Evolutionary conservation across 92 coral and sea anemone species (phyloP).

Genomic region (Isaurus tuberculatus): DNA sequence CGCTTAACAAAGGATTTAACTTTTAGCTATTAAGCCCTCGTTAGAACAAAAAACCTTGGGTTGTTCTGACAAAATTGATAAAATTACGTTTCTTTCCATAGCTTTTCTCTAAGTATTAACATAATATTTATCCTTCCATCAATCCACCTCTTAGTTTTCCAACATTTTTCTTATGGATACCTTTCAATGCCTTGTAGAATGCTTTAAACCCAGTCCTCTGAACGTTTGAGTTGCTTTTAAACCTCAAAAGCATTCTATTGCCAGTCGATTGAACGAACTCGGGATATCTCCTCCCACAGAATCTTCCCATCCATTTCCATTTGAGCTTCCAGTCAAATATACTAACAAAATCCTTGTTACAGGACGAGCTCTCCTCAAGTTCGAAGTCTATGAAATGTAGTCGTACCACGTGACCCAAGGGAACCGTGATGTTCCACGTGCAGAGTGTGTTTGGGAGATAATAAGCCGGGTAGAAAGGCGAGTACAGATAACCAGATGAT

Average conservation of each 20-base stretch:
- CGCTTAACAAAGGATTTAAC: too few relatives aligned
- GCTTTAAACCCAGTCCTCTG: conserved; percentile 72
- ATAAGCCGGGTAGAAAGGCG: conserved; percentile 67
- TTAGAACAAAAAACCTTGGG: too few relatives aligned
- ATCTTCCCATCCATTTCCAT: conserved; percentile 57
- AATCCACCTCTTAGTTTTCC: too few relatives aligned
- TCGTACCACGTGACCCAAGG: conserved; percentile 48
- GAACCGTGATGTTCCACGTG: conserved; percentile 67
- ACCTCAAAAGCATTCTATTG: conserved; percentile 55
- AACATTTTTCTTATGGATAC: too few relatives aligned
- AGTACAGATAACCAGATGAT: conserved; percentile 50
- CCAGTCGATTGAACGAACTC: conserved; percentile 74
- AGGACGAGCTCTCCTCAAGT: conserved; percentile 71
- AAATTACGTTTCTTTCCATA: too few relatives aligned
- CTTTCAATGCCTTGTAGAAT: conserved; percentile 55
- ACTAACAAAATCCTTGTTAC: conserved; percentile 64
- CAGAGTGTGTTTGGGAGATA: conserved; percentile 58
- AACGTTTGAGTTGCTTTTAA: conserved; percentile 54
- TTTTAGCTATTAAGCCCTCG: too few relatives aligned
- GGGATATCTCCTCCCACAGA: conserved; percentile 78
- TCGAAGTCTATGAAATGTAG: conserved; percentile 70
- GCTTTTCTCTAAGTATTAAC: too few relatives aligned
- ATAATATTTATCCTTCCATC: too few relatives aligned
- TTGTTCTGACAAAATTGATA: too few relatives aligned
- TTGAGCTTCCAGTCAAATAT: conserved; percentile 49